phyloP scores from a whole-genome alignment of 1,140 invertebrate species.

The Pomacea maculata region DNA sequence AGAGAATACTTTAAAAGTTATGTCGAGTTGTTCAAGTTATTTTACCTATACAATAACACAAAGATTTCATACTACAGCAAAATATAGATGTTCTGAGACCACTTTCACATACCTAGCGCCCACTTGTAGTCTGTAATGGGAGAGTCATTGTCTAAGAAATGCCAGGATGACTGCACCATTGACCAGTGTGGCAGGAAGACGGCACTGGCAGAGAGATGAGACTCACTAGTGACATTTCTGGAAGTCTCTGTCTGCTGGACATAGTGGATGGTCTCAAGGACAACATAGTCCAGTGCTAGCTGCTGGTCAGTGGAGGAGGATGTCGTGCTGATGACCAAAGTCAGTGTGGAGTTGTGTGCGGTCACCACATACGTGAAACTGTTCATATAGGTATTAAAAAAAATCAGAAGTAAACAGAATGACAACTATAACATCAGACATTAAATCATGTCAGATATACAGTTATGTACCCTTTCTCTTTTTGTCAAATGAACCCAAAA shows the following conservation, averaged over 20 bases:
- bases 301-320: constrained; percentile 6
- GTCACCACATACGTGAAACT: constrained; percentile 34
- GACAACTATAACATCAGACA: too few relatives aligned
- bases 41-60: too few relatives aligned
- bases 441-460: too few relatives aligned
- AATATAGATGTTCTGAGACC: too few relatives aligned
- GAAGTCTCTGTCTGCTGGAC: constrained; percentile 6
- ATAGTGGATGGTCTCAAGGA: constrained; percentile 20
- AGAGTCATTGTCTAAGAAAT: constrained; percentile 37
- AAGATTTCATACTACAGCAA: too few relatives aligned
- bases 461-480: too few relatives aligned
- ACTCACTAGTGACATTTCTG: background rate
- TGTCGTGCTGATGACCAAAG: constrained; percentile 22
- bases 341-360: constrained; percentile 16
- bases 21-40: too few relatives aligned
- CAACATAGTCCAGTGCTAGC: constrained; percentile 29
- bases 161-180: constrained; percentile 41
- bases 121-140: constrained; percentile 41
- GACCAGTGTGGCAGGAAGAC: constrained; percentile 43
- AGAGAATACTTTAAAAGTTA: too few relatives aligned
- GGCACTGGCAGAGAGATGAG: constrained; percentile 26
- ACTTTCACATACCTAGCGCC: constrained; percentile 40
- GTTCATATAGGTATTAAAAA: background rate
- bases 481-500: too few relatives aligned
- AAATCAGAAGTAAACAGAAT: too few relatives aligned